phyloP scores from a whole-genome alignment of 2,113 vertebrate species.

The Cichladusa arquata region DNA sequence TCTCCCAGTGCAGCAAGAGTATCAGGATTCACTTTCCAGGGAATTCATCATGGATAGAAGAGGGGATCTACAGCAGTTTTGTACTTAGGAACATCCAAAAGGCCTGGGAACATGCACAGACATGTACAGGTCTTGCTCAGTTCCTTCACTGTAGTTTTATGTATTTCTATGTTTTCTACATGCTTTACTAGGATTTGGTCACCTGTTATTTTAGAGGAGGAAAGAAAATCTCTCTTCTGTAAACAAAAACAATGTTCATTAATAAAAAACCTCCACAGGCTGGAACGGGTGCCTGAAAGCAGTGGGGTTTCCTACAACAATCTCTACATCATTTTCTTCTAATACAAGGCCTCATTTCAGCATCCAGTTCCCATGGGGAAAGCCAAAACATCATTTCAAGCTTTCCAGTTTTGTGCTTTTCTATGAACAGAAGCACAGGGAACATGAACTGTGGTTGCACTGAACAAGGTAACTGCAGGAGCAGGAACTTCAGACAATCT shows the following conservation, averaged over 20 bases:
- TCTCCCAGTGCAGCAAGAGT: background rate
- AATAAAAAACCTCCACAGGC: background rate
- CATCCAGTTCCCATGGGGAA: rapidly evolving
- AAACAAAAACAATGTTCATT: background rate
- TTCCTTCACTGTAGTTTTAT: background rate
- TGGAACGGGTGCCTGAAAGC: background rate
- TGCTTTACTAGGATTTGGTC: background rate
- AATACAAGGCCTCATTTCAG: background rate
- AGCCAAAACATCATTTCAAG: background rate
- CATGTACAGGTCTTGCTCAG: background rate
- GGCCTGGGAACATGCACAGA: background rate
- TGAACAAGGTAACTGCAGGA: background rate
- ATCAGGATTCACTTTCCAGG: background rate
- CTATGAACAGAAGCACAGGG: background rate
- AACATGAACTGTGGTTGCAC: background rate
- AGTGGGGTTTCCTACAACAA: rapidly evolving
- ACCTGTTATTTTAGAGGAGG: background rate
- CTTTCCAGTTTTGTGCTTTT: background rate
- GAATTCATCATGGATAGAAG: background rate
- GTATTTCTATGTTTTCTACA: background rate
- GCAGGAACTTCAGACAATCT: background rate
- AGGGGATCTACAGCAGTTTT: background rate
- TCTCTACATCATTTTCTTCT: background rate
- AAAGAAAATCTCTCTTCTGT: background rate
- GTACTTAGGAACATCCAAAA: background rate